Conservation (phyloP, 2,797 vertebrate species). For the Micromesistius poutassou region DNA sequence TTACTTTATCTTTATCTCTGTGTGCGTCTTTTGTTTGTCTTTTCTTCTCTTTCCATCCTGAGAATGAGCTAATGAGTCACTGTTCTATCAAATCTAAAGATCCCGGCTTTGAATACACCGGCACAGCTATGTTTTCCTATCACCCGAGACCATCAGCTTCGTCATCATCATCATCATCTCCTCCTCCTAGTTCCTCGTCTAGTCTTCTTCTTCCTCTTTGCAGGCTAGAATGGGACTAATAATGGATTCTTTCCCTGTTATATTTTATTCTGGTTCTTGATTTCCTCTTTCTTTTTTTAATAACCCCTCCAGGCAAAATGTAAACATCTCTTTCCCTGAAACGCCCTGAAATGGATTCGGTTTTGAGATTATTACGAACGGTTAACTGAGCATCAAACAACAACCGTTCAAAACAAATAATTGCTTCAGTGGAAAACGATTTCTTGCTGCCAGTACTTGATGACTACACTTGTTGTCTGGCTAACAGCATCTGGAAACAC, state of each 20-base stretch:
- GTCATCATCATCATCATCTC: neutral
- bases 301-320: no score
- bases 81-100: neutral
- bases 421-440: conserved; percentile 13
- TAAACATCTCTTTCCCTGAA: no score
- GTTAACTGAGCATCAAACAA: conserved; percentile 33
- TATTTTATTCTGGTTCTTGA: neutral
- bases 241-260: neutral
- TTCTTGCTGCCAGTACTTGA: neutral
- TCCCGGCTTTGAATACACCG: no score
- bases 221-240: neutral
- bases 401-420: conserved; percentile 16
- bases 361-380: conserved; percentile 22
- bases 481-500: neutral
- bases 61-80: neutral
- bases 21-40: neutral
- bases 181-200: neutral
- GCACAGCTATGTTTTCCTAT: neutral
- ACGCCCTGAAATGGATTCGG: no score
- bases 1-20: neutral
- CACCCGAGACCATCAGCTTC: neutral
- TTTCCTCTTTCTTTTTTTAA: no score
- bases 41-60: neutral
- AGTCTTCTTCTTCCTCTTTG: neutral
- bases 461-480: neutral